A percentile compares a stretch with the other conserved stretches of the same genome.
These are phyloP conservation scores for Cheilosia grossa DNA, from an alignment of 2,888 invertebrate genomes.

Conservation along the genomic window DNA sequence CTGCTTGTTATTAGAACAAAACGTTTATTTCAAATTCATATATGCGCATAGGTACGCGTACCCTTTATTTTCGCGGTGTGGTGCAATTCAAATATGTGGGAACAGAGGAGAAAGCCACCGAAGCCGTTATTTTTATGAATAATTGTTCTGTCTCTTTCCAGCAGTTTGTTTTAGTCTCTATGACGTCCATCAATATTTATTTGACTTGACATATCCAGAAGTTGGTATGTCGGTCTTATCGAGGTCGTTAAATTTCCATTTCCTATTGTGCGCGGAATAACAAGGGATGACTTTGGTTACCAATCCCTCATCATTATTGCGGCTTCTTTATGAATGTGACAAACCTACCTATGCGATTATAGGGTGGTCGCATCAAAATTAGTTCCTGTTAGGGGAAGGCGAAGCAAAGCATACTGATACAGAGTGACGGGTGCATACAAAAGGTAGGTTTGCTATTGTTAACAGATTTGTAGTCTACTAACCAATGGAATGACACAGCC, in stretches of 20 bases:
- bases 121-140: no score
- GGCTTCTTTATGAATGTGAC: not conserved
- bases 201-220: not conserved
- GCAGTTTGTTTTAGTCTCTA: not conserved
- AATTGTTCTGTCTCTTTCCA: not conserved
- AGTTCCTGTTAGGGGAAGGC: not conserved
- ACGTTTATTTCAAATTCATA: not conserved
- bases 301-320: not conserved
- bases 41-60: not conserved
- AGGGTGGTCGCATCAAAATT: not conserved
- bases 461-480: not conserved
- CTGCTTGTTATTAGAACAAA: not conserved
- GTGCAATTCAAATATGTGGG: not conserved
- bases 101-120: not conserved
- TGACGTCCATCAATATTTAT: not conserved
- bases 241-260: slow-evolving; percentile 3
- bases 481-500: not conserved
- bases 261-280: not conserved
- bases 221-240: not conserved
- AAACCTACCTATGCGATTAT: not conserved
- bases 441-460: not conserved
- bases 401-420: not conserved
- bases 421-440: not conserved
- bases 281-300: slow-evolving; percentile 6
- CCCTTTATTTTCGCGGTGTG: not conserved